Base-by-base conservation (phyloP, 2,797 vertebrate species). In the Danio choprae region DNA sequence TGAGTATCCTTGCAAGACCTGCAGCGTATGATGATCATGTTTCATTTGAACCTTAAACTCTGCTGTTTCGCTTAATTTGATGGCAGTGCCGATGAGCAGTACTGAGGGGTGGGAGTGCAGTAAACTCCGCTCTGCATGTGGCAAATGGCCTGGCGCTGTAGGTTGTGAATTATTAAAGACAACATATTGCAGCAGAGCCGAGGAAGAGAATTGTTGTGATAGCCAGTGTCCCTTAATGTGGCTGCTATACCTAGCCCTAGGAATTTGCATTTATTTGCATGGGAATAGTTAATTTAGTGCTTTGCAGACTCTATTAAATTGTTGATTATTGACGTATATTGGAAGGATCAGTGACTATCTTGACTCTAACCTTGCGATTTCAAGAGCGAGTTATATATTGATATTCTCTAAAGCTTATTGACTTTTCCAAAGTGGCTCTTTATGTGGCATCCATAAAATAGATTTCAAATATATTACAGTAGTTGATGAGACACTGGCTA, bases 91-190 rank as follows among this genome's bases (percentile, higher is more conserved):
- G 4, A 29, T 51, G 44, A 50, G 11, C 20, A 0, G 55, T 22
- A 48, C 64, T 40, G 43, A 55, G 56, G 50, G 50, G 46, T 9
- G 68, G 20, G 70, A 69, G 73, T 80, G 77, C 44, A 15, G 81
- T 65, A 72, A 72, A 64, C 58, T 63, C 68, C 48, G 13, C 77
- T 78, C 55, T 72, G 77, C 56, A 63, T 80, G 69, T 73, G 77
- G 69, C 59, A 73, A 85, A 87, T 86, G 84, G 87, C 77, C 82
- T 81, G 51, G 81, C 81, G 83, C 88, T 77, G 87, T 75, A 71
- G 87, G 71, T 89, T 85, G 80, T 94, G 90, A 92, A 94, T 94
- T 92, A 93, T 93, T 94, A 88, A 93, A 90, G 74, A 79, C 83
- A 84, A 81, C 86, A 90, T 90, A 91, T 89, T 91, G 88, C 90